These are phyloP conservation scores for Strigamia crassipes DNA, from an alignment of 2,888 invertebrate genomes.

Conservation along the genomic window DNA sequence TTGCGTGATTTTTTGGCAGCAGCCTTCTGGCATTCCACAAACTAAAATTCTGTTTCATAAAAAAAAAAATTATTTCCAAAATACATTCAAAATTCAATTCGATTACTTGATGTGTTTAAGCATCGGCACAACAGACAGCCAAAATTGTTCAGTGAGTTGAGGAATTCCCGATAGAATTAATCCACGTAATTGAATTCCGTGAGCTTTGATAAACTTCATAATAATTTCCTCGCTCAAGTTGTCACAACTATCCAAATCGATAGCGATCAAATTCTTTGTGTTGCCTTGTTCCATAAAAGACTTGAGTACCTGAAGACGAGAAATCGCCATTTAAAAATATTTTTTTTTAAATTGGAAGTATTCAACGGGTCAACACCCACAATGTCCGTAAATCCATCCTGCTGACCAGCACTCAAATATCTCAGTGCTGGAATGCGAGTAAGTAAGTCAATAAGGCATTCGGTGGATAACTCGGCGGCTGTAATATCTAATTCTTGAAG, in stretches of 20 bases:
- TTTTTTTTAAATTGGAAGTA: background rate
- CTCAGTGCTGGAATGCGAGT: constrained; percentile 81
- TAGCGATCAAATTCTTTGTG: constrained; percentile 74
- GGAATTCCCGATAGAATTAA: constrained; percentile 92
- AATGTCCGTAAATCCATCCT: constrained; percentile 95
- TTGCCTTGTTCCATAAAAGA: constrained; percentile 86
- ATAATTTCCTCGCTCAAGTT: constrained; percentile 91
- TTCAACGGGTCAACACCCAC: constrained; percentile 65
- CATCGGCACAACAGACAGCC: constrained; percentile 92
- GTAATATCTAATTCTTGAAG: constrained; percentile 95
- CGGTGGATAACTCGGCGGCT: constrained; percentile 92
- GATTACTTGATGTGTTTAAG: constrained; percentile 86
- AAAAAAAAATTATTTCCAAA: background rate
- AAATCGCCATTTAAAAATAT: background rate
- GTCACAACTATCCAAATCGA: constrained; percentile 94
- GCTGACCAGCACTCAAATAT: constrained; percentile 87
- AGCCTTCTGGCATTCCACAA: constrained; percentile 95
- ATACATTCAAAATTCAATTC: background rate
- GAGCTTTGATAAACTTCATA: constrained; percentile 85
- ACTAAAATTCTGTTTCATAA: constrained; percentile 76
- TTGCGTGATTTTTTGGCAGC: constrained; percentile 89
- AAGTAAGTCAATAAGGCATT: constrained; percentile 90
- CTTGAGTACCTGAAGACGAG: constrained; percentile 70
- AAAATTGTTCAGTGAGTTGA: constrained; percentile 96
- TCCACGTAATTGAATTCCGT: constrained; percentile 87